phyloP scores from a whole-genome alignment of 2,797 vertebrate species.

The Poeciliopsis infans region DNA sequence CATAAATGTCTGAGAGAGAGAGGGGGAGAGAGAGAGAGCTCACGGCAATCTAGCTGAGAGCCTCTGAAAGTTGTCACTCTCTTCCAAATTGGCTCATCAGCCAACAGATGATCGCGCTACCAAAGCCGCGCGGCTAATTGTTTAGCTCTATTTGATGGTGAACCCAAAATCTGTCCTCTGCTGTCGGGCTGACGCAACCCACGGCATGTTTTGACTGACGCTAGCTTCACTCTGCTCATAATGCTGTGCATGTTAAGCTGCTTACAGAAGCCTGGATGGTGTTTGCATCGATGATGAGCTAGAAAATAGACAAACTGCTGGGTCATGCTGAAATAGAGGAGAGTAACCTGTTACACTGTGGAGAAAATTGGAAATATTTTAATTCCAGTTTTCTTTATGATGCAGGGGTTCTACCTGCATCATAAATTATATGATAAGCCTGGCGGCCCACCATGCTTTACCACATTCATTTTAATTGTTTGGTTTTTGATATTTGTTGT shows the following conservation, averaged over 20 bases:
- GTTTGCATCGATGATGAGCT: not conserved
- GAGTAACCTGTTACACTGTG: not conserved
- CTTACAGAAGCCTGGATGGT: not conserved
- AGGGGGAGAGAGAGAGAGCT: not conserved
- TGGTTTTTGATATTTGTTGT: no score
- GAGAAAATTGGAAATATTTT: not conserved
- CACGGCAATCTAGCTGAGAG: conserved; percentile 15
- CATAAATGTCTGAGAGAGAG: not conserved
- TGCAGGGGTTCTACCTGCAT: not conserved
- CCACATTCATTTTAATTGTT: no score
- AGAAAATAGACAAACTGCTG: not conserved
- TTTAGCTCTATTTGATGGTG: not conserved
- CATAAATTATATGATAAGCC: no score
- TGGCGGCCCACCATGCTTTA: no score
- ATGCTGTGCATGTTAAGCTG: conserved; percentile 11
- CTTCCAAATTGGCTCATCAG: conserved; percentile 9
- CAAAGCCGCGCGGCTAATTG: conserved; percentile 5
- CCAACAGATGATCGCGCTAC: not conserved
- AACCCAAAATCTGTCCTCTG: not conserved
- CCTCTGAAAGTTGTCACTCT: conserved; percentile 16
- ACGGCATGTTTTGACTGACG: conserved; percentile 2
- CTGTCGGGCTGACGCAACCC: not conserved
- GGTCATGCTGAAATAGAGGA: not conserved
- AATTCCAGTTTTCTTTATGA: not conserved
- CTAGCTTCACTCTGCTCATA: conserved; percentile 21